Conservation (phyloP, 2,113 vertebrate genomes). For the Rynchops niger region DNA sequence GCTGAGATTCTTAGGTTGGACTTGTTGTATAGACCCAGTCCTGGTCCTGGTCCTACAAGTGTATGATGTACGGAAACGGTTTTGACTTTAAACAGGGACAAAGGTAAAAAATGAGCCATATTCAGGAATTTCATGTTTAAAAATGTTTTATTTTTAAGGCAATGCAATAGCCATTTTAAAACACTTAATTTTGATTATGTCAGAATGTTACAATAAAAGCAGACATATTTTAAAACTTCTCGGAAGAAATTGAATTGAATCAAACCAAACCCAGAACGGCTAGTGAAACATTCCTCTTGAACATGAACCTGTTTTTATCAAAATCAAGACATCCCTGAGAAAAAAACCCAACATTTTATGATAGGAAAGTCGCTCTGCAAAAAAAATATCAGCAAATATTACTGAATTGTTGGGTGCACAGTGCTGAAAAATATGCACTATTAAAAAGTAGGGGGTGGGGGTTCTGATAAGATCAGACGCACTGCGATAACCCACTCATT, state of each 20-base stretch:
- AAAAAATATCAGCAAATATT: background rate
- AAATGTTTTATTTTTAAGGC: background rate
- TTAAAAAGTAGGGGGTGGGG: accelerated
- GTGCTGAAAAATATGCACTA: background rate
- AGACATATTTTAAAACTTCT: background rate
- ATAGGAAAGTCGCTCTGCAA: background rate
- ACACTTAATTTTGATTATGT: background rate
- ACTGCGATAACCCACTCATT: background rate
- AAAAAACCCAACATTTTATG: background rate
- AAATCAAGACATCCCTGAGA: background rate
- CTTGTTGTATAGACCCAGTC: background rate
- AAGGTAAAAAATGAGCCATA: background rate
- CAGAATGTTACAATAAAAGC: background rate
- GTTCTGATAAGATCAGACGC: background rate
- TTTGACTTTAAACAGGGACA: background rate
- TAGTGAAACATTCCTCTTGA: background rate
- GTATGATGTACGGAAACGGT: background rate
- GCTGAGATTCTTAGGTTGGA: background rate
- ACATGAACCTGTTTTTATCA: background rate
- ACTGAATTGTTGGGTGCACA: background rate
- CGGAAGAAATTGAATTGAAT: background rate
- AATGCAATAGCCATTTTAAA: background rate
- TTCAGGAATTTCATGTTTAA: background rate
- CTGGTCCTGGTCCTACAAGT: background rate
- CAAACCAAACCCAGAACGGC: background rate